Conservation (phyloP, 2,888 invertebrate species). For the Perizoma flavofasciatum region DNA sequence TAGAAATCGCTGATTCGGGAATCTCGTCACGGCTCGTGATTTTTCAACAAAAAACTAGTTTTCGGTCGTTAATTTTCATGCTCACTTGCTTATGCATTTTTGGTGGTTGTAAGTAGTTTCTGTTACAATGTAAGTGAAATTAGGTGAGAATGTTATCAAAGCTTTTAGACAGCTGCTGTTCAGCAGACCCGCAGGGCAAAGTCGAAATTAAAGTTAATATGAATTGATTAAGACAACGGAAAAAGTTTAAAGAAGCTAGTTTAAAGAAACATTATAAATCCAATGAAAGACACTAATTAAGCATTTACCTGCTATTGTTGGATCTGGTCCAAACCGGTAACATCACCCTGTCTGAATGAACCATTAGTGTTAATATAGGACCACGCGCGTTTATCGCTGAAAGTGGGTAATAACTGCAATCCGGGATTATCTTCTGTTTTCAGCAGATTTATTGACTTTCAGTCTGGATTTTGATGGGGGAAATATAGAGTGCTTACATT, state of each 20-base stretch:
- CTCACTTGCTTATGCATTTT: conserved; percentile 35
- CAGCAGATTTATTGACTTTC: conserved; percentile 15
- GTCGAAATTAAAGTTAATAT: too few relatives aligned
- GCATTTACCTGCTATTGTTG: conserved; percentile 1
- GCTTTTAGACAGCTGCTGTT: too few relatives aligned
- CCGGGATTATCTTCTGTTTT: conserved; percentile 13
- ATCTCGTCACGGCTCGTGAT: conserved; percentile 29
- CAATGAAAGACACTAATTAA: too few relatives aligned
- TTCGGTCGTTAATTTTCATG: conserved; percentile 40
- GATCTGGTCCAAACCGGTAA: conserved; percentile 19
- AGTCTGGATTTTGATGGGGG: background rate
- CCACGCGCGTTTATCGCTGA: conserved; percentile 18
- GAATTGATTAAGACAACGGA: too few relatives aligned
- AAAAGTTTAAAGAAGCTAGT: too few relatives aligned
- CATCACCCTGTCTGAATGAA: conserved; percentile 14
- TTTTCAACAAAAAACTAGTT: conserved; percentile 31
- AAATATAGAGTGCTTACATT: background rate
- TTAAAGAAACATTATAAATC: too few relatives aligned
- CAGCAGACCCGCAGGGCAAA: too few relatives aligned
- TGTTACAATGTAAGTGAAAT: conserved; percentile 2
- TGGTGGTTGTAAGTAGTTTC: conserved; percentile 22
- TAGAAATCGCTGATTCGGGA: conserved; percentile 28
- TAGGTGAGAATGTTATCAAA: conserved; percentile 1
- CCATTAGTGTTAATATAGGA: conserved; percentile 23
- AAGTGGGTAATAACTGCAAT: conserved; percentile 28